Base-by-base conservation (phyloP, 1,140 invertebrate species). In the Gonatopus flavifemur region DNA sequence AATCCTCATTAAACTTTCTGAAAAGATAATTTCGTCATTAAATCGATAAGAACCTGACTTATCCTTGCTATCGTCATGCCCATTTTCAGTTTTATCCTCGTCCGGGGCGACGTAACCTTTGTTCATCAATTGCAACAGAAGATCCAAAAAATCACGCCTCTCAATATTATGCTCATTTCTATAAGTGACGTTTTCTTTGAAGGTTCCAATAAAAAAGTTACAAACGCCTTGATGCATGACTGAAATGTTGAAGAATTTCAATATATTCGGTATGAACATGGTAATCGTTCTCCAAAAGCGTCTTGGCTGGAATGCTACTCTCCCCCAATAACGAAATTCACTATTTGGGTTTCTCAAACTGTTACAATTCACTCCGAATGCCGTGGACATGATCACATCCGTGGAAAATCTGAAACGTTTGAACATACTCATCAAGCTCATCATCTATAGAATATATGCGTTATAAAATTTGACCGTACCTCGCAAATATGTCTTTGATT, bases 401-500 rank as follows among this genome's bases (percentile, higher is more conserved):
- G 62, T 64, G 2, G 66, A 52, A 41, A 47, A 69, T 25, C 65
- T 69, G 15, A n/a, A n/a, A n/a, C n/a, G n/a, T n/a, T n/a, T n/a
- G n/a, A n/a, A n/a, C n/a, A n/a, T n/a, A n/a, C n/a, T n/a, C n/a
- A n/a, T n/a, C n/a, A n/a, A n/a, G n/a, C n/a, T n/a, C n/a, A n/a
- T n/a, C n/a, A n/a, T n/a, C n/a, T n/a, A n/a, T n/a, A n/a, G n/a
- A n/a, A n/a, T n/a, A n/a, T n/a, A n/a, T n/a, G n/a, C n/a, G n/a
- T n/a, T n/a, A n/a, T n/a, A n/a, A n/a, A n/a, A n/a, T n/a, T n/a
- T n/a, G n/a, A n/a, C n/a, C 3, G 2, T 24, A 62, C 55, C 55
- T 57, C 0, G 80, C 79, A 25, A 82, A 76, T 1, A 84, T 57
- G n/a, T 85, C 77, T 0, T 74, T 65, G 1, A 75, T 69, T 25